Evolutionary conservation across 2,113 vertebrate species (phyloP).

Genomic region (Austrofundulus limnaeus): DNA sequence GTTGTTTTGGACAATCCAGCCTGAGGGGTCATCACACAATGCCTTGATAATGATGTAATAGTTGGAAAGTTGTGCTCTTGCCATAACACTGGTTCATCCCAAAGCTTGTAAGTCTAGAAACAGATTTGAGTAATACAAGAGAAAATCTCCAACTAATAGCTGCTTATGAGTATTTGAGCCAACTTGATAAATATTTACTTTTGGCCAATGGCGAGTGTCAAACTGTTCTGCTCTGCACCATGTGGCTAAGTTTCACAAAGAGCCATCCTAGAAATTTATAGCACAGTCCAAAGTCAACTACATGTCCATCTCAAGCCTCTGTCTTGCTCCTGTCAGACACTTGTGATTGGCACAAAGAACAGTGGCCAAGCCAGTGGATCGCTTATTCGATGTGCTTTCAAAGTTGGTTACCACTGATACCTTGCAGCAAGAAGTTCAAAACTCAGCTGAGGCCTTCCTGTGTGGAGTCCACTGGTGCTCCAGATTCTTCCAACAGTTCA

Average conservation of each 20-base stretch:
- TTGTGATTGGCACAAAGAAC: constrained; percentile 3
- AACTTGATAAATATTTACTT: constrained; percentile 64
- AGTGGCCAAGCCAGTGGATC: constrained; percentile 1
- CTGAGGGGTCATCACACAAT: constrained; percentile 31
- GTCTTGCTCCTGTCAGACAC: constrained; percentile 3
- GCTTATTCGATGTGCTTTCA: constrained; percentile 26
- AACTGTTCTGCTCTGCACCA: constrained; percentile 37
- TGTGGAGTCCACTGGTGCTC: too few species aligned
- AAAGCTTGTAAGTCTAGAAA: constrained; percentile 31
- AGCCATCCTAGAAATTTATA: constrained; percentile 21
- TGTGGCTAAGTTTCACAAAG: constrained; percentile 43
- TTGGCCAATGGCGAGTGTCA: constrained; percentile 36
- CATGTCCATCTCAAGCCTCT: constrained; percentile 16
- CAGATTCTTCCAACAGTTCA: too few species aligned
- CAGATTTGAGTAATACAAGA: constrained; percentile 31
- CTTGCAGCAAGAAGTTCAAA: too few species aligned
- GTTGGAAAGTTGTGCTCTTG: constrained; percentile 48
- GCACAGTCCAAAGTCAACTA: constrained; percentile 56
- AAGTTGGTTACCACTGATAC: not conserved
- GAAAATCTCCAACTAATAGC: constrained; percentile 62
- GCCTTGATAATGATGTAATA: constrained; percentile 35
- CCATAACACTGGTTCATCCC: constrained; percentile 40
- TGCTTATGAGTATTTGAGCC: constrained; percentile 66
- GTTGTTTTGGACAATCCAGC: constrained; percentile 42
- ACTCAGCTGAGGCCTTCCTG: too few species aligned